Conservation (phyloP, 2,888 invertebrate genomes). For the Meiosimyza platycephala region DNA sequence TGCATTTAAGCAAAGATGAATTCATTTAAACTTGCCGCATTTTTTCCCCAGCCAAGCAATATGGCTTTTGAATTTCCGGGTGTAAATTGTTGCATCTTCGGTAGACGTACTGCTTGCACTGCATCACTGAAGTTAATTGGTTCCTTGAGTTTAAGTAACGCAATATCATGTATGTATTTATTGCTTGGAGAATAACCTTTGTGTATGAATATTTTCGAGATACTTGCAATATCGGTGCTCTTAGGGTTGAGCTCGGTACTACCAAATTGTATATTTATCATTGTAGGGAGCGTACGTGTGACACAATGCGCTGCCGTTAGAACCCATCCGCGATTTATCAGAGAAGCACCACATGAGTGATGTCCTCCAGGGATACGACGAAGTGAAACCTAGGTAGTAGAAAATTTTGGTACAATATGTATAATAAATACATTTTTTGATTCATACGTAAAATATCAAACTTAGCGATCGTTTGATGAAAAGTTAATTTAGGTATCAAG, state of each 20-base stretch:
- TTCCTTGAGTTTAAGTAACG: slow-evolving; percentile 54
- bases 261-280: slow-evolving; percentile 60
- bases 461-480: no score
- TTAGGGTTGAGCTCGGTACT: slow-evolving; percentile 51
- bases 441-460: no score
- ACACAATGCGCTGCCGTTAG: slow-evolving; percentile 65
- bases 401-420: not conserved
- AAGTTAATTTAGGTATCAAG: no score
- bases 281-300: slow-evolving; percentile 43
- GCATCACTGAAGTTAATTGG: slow-evolving; percentile 45
- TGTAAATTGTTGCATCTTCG: slow-evolving; percentile 49
- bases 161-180: slow-evolving; percentile 58
- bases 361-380: slow-evolving; percentile 53
- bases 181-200: slow-evolving; percentile 55
- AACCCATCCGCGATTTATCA: slow-evolving; percentile 59
- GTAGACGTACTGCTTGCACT: slow-evolving; percentile 57
- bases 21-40: slow-evolving; percentile 52
- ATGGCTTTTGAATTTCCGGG: slow-evolving; percentile 49
- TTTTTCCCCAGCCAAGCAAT: slow-evolving; percentile 65
- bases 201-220: slow-evolving; percentile 56
- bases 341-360: slow-evolving; percentile 60
- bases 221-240: slow-evolving; percentile 48
- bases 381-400: slow-evolving; percentile 52
- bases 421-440: no score
- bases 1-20: not conserved